Evolutionary conservation across 1,140 invertebrate genomes (phyloP), one percentile per base, ranked within the genome.

Genomic region (Lucilia sericata): DNA sequence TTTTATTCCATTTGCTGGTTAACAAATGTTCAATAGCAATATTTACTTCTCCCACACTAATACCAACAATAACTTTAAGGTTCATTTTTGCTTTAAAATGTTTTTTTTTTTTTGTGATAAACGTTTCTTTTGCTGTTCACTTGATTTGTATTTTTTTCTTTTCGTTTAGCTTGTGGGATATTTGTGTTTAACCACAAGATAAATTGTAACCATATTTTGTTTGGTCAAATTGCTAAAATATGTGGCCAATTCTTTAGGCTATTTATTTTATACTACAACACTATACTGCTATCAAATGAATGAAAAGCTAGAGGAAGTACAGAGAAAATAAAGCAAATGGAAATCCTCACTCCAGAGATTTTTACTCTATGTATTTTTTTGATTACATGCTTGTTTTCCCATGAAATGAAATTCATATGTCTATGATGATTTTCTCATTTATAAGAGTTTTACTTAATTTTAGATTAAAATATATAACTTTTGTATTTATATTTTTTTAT

Each of bases 161-260:
- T 30, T 17, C 34, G 74, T 76, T 80, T 80, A 36, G 65, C 30
- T 49, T 19, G 17, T 19, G 17, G 42, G 17, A 19, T 42, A n/a
- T 13, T 80, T 80, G 76, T 80, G 76, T 80, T 80, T 80, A 80
- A 80, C 76, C 76, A 49, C 42, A 80, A 80, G 76, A 80, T 49
- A 80, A 80, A 80, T 80, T 80, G 76, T 80, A 49, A 80, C 76
- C 76, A 80, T 80, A 80, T 80, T 80, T 80, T 30, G 76, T 80
- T 25, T 51, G 76, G 42, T 80, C 76, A 80, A 80, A 49, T 80
- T 80, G 21, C 76, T 80, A 49, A 80, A 80, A 80, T 80, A 80
- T 80, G 42, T 80, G 76, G 76, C 76, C 76, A 80, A 80, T 80
- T 9, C 76, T 80, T 49, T 21, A 80, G 76, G 76, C 76, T 80